A percentile compares a stretch with the other conserved stretches of the same genome.
These are phyloP conservation scores for Misgurnus mizolepis DNA, from an alignment of 2,113 vertebrate genomes.

Conservation along the genomic window DNA sequence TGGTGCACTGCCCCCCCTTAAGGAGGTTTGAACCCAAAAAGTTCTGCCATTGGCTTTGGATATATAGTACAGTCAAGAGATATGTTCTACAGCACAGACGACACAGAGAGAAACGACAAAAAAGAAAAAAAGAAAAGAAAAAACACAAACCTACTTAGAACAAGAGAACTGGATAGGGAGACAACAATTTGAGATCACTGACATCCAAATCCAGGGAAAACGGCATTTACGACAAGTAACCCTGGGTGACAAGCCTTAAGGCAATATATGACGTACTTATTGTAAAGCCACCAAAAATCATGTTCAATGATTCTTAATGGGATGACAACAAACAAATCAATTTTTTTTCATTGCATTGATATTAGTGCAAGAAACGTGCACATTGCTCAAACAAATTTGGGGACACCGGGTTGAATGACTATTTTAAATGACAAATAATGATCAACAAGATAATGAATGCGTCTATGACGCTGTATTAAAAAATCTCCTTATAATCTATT, in stretches of 20 bases:
- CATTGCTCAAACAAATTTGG: not conserved
- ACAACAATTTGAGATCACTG: conserved; percentile 50
- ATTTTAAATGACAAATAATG: not conserved
- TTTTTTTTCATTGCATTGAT: not conserved
- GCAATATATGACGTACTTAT: not conserved
- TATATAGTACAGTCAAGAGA: conserved; percentile 60
- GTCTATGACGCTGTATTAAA: not conserved
- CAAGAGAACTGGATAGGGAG: conserved; percentile 49
- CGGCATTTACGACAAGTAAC: not conserved
- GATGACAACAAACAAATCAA: not conserved
- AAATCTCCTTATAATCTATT: not conserved
- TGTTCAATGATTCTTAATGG: not conserved
- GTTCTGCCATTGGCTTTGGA: conserved; percentile 60
- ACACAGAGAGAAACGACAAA: conserved; percentile 57
- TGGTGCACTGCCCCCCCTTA: conserved; percentile 57
- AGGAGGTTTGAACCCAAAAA: conserved; percentile 59
- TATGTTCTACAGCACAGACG: conserved; percentile 56
- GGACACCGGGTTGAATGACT: not conserved
- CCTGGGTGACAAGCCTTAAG: not conserved
- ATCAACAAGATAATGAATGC: not conserved
- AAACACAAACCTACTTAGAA: conserved; percentile 58
- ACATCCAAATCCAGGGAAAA: conserved; percentile 39
- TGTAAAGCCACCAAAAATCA: not conserved
- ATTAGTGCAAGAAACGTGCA: not conserved
- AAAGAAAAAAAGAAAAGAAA: conserved; percentile 44